Conservation (phyloP, 1,140 invertebrate genomes). For the Drosophila kohkoa region DNA sequence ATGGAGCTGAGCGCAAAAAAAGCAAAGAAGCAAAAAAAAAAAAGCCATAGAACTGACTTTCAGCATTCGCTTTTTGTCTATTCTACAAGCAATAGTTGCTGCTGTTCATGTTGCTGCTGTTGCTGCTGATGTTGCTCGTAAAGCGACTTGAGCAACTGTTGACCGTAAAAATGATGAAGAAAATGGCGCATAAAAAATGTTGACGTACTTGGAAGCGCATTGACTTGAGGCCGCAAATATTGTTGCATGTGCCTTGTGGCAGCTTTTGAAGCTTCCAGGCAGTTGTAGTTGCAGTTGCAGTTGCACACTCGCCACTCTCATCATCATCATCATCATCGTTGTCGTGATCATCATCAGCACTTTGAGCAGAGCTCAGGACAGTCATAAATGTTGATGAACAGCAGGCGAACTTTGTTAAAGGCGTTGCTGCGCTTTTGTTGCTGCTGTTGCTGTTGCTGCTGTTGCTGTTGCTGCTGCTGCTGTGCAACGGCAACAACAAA, state of each 20-base stretch:
- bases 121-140: constrained; percentile 33
- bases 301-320: constrained; percentile 3
- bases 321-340: constrained; percentile 40
- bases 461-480: constrained; percentile 52
- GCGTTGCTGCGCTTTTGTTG: constrained; percentile 78
- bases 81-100: constrained; percentile 25
- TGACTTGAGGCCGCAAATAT: constrained; percentile 57
- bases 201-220: constrained; percentile 49
- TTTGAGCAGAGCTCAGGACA: constrained; percentile 42
- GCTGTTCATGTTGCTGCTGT: constrained; percentile 4
- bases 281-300: constrained; percentile 12
- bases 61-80: constrained; percentile 28
- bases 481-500: constrained; percentile 72
- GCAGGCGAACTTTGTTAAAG: constrained; percentile 79
- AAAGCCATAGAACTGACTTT: constrained; percentile 56
- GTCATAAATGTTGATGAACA: constrained; percentile 82
- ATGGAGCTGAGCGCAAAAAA: constrained; percentile 12
- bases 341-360: constrained; percentile 28
- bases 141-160: constrained; percentile 55
- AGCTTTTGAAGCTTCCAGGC: constrained; percentile 33
- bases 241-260: constrained; percentile 58
- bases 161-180: constrained; percentile 64
- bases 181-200: constrained; percentile 73
- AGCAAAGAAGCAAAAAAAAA: constrained; percentile 1
- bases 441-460: constrained; percentile 56